phyloP scores from a whole-genome alignment of 2,113 vertebrate species.

The Lanius ludovicianus region DNA sequence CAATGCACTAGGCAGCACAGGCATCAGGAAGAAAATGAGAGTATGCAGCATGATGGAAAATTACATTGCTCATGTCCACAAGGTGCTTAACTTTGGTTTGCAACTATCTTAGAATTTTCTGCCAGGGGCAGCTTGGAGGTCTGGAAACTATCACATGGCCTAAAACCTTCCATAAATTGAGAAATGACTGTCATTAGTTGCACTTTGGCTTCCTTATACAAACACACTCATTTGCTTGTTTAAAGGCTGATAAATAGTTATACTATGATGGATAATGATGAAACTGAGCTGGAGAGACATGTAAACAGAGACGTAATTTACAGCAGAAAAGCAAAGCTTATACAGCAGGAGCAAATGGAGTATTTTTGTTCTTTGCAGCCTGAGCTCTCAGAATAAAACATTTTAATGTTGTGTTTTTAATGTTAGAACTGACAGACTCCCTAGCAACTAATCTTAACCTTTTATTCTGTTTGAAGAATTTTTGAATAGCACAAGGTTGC shows the following conservation, averaged over 20 bases:
- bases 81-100: background rate
- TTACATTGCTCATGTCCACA: background rate
- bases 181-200: constrained; percentile 27
- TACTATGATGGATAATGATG: background rate
- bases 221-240: constrained; percentile 5
- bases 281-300: background rate
- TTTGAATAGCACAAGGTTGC: constrained; percentile 19
- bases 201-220: background rate
- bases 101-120: background rate
- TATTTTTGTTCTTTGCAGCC: constrained; percentile 7
- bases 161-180: constrained; percentile 15
- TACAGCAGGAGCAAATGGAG: background rate
- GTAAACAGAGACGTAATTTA: background rate
- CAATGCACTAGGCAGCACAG: background rate
- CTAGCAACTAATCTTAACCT: constrained; percentile 4
- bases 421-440: background rate
- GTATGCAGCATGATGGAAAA: background rate
- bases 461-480: constrained; percentile 39
- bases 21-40: background rate
- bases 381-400: background rate
- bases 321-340: background rate
- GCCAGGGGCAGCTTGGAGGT: background rate
- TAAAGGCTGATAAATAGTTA: constrained; percentile 19
- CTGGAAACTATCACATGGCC: constrained; percentile 48
- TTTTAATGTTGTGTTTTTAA: constrained; percentile 25